Evolutionary conservation across 2,113 vertebrate genomes (phyloP).

Genomic region (Ctenomys sociabilis): DNA sequence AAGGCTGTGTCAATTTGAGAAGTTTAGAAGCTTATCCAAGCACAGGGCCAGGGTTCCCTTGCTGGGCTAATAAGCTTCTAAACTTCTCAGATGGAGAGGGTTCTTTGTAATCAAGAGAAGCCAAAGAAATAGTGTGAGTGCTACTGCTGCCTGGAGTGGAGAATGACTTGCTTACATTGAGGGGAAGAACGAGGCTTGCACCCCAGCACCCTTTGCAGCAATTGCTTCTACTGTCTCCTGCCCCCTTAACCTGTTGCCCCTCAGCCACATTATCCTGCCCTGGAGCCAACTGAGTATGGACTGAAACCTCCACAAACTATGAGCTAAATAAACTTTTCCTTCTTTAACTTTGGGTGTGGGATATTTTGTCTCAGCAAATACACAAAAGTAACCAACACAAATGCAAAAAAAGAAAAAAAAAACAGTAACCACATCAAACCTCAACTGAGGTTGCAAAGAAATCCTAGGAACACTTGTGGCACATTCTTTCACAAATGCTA

Average conservation of each 20-base stretch:
- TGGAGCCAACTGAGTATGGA: background rate
- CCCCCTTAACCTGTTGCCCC: background rate
- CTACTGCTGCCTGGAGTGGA: too few species aligned
- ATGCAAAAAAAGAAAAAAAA: background rate
- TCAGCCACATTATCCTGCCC: background rate
- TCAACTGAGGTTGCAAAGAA: background rate
- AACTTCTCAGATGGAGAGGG: too few species aligned
- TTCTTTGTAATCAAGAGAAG: background rate
- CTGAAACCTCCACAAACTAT: background rate
- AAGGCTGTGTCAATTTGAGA: background rate
- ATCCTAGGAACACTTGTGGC: background rate
- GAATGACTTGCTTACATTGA: too few species aligned
- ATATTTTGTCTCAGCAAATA: background rate
- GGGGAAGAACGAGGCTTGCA: too few species aligned
- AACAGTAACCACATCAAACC: background rate
- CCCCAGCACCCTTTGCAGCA: background rate
- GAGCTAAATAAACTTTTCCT: background rate
- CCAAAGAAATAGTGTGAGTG: background rate
- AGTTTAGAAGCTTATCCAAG: background rate
- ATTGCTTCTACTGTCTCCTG: background rate
- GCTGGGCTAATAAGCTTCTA: too few species aligned
- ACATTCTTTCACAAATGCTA: background rate
- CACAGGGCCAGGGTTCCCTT: background rate
- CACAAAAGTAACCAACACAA: background rate
- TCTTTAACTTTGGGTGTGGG: background rate